These are phyloP conservation scores for Platysteira castanea DNA, from an alignment of 2,113 vertebrate species.

Conservation along the genomic window DNA sequence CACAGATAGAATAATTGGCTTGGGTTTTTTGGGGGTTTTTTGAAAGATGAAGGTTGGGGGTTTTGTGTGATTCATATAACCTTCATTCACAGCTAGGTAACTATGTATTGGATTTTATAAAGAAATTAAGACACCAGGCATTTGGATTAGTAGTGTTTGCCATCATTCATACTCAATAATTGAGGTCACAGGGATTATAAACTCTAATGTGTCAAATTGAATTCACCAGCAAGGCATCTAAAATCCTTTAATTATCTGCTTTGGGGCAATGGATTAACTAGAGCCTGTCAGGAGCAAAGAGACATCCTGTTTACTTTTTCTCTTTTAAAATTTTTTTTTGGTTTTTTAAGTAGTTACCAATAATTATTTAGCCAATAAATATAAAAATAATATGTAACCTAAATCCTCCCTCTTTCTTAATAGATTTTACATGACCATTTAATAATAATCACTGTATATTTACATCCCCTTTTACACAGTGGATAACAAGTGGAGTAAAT, in stretches of 20 bases:
- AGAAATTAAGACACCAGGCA: constrained; percentile 48
- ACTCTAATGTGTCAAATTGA: constrained; percentile 68
- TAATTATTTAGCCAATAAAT: background rate
- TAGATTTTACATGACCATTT: background rate
- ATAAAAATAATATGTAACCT: background rate
- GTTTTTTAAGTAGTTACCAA: background rate
- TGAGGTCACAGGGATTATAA: constrained; percentile 70
- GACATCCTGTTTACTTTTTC: background rate
- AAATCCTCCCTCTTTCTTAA: background rate
- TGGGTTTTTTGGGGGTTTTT: background rate
- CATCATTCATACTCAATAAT: constrained; percentile 69
- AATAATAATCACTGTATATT: background rate
- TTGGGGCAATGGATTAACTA: constrained; percentile 44
- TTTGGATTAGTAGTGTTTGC: constrained; percentile 68
- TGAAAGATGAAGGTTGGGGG: background rate
- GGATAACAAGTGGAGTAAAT: background rate
- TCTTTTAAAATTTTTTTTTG: too few relatives aligned
- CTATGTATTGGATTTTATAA: constrained; percentile 54
- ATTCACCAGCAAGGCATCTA: constrained; percentile 53
- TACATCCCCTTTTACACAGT: background rate
- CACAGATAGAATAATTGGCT: background rate
- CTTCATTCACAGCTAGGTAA: constrained; percentile 61
- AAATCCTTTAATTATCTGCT: constrained; percentile 65
- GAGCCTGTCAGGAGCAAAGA: background rate
- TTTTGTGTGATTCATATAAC: constrained; percentile 60